Base-by-base conservation (phyloP, 2,113 vertebrate species). In the Melozone crissalis region DNA sequence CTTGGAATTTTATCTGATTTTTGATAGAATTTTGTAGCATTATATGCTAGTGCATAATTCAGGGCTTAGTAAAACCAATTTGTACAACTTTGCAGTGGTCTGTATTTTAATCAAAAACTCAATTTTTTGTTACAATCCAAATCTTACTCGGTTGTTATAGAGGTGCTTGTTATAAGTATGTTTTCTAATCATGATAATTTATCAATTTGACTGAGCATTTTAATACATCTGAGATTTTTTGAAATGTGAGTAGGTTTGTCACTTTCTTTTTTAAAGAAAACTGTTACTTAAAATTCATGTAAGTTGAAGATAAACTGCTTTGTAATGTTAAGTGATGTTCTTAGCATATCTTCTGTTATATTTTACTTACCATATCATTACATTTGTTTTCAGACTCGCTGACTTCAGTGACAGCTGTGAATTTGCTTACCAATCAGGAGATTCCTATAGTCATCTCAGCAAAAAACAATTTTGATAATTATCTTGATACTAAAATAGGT, bases 401-500 rank as follows among this genome's bases (percentile, higher is more conserved):
- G 11, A 99, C 98, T 11, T 98, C 98, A 12, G 98, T 99, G 96
- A 98, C 84, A 2, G 99, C 99, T 74, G 94, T 98, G 86, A 99
- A 98, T 95, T 83, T 98, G 94, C 98, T 99, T 93, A 99, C 99
- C 8, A 94, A 95, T 74, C 98, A 94, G n/a, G 99, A 99, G 93
- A 96, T 99, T 90, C 99, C 99, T n/a, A 78, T 99, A 31, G 89
- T 99, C 43, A 98, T 99, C 92, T 98, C 98, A 55, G 98, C 97
- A 84, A 97, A 97, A 82, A 89, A 41, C 68, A 96, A 95, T 47
- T 98, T 99, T 76, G 98, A 98, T 74, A 99, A 97, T 93, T 98
- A 96, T 93, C 95, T 99, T 26, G 99, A 99, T 78, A 96, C 98
- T 6, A 98, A 98, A 94, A 98, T 99, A 94, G 99, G 99, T 99